Conservation (phyloP, 2,797 vertebrate genomes). For the Gallinago nigripennis region DNA sequence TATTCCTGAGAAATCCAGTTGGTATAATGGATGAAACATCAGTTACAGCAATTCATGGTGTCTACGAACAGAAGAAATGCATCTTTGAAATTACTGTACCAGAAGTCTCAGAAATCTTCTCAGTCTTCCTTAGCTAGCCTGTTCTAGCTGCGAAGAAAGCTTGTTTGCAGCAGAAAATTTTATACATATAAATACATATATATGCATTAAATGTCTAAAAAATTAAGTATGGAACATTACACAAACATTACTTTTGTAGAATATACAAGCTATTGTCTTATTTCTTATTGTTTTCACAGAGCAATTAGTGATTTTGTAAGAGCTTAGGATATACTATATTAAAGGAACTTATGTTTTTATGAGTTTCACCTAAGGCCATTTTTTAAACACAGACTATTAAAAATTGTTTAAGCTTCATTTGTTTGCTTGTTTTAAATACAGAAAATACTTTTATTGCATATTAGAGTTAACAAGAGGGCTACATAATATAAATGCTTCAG, state of each 20-base stretch:
- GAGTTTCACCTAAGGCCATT: neutral
- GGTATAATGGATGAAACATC: conserved; percentile 59
- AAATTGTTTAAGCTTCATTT: neutral
- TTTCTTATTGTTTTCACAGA: neutral
- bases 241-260: neutral
- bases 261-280: neutral
- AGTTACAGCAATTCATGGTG: conserved; percentile 31
- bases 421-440: neutral
- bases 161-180: neutral
- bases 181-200: neutral
- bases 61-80: conserved; percentile 38
- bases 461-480: neutral
- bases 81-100: conserved; percentile 22
- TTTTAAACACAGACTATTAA: neutral
- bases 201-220: neutral
- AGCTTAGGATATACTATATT: neutral
- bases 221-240: neutral
- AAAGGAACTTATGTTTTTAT: neutral
- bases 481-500: neutral
- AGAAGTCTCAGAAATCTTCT: conserved; percentile 16
- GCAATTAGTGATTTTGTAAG: neutral
- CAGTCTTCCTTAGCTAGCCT: neutral
- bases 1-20: conserved; percentile 39
- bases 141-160: neutral
- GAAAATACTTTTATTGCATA: neutral